Conservation (phyloP, 2,888 invertebrate genomes). For the Drosophila dives region DNA sequence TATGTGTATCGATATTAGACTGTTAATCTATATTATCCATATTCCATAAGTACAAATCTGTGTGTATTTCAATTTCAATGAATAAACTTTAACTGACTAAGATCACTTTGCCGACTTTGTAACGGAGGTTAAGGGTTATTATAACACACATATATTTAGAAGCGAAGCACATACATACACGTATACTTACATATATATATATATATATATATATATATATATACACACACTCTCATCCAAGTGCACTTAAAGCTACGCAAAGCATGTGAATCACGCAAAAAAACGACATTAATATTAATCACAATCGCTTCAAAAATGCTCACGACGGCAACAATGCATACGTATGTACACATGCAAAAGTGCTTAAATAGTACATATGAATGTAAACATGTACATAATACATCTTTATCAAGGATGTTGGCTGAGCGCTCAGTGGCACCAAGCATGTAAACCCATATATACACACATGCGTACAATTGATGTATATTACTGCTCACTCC, state of each 20-base stretch:
- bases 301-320: not conserved
- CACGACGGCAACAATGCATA: not conserved
- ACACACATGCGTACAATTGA: not conserved
- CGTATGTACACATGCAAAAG: not conserved
- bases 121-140: conserved; percentile 1
- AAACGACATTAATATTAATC: not conserved
- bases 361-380: not conserved
- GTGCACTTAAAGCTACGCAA: not conserved
- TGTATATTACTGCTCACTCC: not conserved
- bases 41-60: not conserved
- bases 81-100: not conserved
- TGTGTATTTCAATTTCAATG: not conserved
- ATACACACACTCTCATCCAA: not conserved
- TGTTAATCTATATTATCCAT: not conserved
- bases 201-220: not conserved
- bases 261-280: not conserved
- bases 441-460: not conserved
- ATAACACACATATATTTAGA: not conserved
- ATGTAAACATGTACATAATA: not conserved
- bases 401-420: conserved; percentile 1
- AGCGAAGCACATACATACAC: not conserved
- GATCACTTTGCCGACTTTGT: not conserved
- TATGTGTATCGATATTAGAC: not conserved
- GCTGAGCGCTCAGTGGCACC: not conserved
- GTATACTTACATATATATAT: not conserved